A percentile compares a stretch with the other conserved stretches of the same genome.
Conservation (phyloP, 1,140 invertebrate species). For the Dendrolimus punctatus region DNA sequence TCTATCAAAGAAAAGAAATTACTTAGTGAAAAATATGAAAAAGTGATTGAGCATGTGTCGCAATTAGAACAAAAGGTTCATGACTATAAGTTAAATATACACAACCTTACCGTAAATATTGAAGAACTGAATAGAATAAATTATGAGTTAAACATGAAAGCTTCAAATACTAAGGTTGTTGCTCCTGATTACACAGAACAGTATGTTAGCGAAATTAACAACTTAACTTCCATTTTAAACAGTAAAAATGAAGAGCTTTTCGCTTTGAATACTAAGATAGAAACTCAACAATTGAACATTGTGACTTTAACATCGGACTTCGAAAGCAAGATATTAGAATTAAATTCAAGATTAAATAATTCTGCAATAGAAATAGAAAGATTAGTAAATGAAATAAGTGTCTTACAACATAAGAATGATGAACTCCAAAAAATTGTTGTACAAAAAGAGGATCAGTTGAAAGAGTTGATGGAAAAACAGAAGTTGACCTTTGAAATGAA, state of each 20-base stretch:
- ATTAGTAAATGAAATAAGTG: constrained; percentile 24
- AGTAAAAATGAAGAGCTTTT: constrained; percentile 49
- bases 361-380: constrained; percentile 20
- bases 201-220: constrained; percentile 61
- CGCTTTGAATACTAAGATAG: constrained; percentile 38
- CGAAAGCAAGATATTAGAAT: constrained; percentile 33
- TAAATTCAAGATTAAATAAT: constrained; percentile 26
- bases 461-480: constrained; percentile 50
- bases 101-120: constrained; percentile 38
- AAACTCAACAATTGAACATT: constrained; percentile 31
- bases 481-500: constrained; percentile 61
- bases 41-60: constrained; percentile 69
- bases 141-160: constrained; percentile 36
- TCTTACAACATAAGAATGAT: constrained; percentile 31
- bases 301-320: constrained; percentile 26
- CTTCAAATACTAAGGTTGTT: constrained; percentile 9
- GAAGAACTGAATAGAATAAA: constrained; percentile 44
- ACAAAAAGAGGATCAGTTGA: constrained; percentile 55
- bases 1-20: constrained; percentile 71
- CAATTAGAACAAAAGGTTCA: constrained; percentile 51
- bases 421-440: constrained; percentile 26
- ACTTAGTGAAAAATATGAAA: constrained; percentile 71
- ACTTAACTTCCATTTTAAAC: constrained; percentile 49
- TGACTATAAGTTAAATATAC: constrained; percentile 42
- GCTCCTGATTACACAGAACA: constrained; percentile 56